These are phyloP conservation scores for Eospalax fontanierii DNA, from an alignment of 2,797 vertebrate genomes.

Conservation along the genomic window DNA sequence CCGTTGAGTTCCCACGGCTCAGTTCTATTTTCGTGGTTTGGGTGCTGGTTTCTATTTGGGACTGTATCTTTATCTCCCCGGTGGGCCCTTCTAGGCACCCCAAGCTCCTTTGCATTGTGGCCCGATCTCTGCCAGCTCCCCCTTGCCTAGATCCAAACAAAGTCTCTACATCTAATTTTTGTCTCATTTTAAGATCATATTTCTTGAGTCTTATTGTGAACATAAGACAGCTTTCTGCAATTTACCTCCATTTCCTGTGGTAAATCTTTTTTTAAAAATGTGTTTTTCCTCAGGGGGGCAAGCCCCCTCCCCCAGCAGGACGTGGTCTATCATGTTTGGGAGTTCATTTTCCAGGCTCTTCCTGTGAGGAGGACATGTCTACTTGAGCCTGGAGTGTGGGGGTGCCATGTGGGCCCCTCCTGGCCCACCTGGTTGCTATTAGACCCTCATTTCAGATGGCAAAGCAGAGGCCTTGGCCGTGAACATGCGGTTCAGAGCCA, in stretches of 20 bases:
- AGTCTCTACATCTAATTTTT: rapidly evolving
- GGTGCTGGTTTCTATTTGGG: rapidly evolving
- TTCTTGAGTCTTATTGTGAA: background rate
- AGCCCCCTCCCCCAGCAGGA: background rate
- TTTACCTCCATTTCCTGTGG: conserved; percentile 12
- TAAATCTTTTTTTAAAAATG: background rate
- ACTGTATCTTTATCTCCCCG: background rate
- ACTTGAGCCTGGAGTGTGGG: background rate
- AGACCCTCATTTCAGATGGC: background rate
- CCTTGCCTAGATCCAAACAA: rapidly evolving
- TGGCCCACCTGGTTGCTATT: conserved; percentile 43
- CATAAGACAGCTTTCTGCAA: background rate
- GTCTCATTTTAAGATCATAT: background rate
- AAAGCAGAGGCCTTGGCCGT: conserved; percentile 15
- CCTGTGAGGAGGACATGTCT: background rate
- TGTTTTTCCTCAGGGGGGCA: background rate
- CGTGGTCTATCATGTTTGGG: background rate
- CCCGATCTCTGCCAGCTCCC: background rate
- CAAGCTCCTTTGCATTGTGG: background rate
- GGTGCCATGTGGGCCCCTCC: background rate
- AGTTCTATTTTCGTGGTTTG: background rate
- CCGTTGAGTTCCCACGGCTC: background rate
- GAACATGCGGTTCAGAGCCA: background rate
- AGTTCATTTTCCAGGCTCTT: background rate
- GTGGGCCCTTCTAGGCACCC: background rate